These are phyloP conservation scores for Rafetus swinhoei DNA, from an alignment of 2,113 vertebrate species.

Conservation along the genomic window DNA sequence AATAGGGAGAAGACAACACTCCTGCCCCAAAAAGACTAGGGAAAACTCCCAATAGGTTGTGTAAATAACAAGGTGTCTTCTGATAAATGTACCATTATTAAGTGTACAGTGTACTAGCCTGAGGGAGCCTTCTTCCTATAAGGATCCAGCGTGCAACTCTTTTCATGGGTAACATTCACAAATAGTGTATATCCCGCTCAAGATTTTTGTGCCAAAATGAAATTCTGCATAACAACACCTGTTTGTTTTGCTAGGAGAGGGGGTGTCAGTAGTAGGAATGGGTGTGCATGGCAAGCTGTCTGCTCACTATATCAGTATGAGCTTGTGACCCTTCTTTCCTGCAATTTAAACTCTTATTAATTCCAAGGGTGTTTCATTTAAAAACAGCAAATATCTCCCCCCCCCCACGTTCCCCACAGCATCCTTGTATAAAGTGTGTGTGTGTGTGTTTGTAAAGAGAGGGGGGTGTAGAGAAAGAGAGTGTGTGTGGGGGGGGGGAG, in stretches of 20 bases:
- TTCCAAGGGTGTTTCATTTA: neutral
- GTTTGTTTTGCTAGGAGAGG: neutral
- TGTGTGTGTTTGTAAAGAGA: too few relatives aligned
- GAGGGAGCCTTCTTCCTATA: conserved; percentile 23
- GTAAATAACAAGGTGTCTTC: conserved; percentile 62
- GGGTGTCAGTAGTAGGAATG: neutral
- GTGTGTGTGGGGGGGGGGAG: too few relatives aligned
- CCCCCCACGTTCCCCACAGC: neutral
- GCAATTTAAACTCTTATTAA: neutral
- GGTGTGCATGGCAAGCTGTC: neutral
- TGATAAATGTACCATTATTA: conserved; percentile 56
- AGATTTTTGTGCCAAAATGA: neutral
- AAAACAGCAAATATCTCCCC: neutral
- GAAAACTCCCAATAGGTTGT: conserved; percentile 66
- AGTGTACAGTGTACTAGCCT: conserved; percentile 11
- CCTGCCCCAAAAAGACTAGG: neutral
- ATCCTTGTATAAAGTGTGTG: neutral
- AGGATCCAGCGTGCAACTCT: neutral
- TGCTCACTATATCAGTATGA: neutral
- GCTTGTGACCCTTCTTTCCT: neutral
- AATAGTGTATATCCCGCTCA: too few relatives aligned
- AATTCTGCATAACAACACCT: neutral
- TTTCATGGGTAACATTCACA: neutral
- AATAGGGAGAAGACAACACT: neutral
- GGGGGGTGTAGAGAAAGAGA: too few relatives aligned